A percentile compares a stretch with the other conserved stretches of the same genome.
phyloP scores from a whole-genome alignment of 2,113 vertebrate species.

The Dromiciops gliroides region DNA sequence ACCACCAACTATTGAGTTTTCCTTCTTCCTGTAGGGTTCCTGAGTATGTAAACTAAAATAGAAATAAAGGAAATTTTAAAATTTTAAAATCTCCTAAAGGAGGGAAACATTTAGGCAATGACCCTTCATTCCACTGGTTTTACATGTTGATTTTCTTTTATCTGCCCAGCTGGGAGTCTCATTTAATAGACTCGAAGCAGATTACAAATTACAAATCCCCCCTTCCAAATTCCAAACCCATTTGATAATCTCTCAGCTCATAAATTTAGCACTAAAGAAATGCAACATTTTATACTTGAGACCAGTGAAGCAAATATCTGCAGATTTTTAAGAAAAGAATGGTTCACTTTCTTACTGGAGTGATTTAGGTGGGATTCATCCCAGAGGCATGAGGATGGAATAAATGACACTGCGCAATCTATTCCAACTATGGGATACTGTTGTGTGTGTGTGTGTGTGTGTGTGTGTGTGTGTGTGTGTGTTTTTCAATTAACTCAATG shows the following conservation, averaged over 20 bases:
- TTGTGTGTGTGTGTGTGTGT: no score
- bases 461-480: no score
- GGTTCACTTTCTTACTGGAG: background rate
- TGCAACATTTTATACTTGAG: background rate
- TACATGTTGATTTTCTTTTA: conserved; percentile 22
- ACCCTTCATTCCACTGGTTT: background rate
- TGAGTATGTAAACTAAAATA: conserved; percentile 21
- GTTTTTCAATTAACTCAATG: background rate
- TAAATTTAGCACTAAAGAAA: conserved; percentile 16
- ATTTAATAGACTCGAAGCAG: background rate
- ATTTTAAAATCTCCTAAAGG: background rate
- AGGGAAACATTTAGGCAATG: background rate
- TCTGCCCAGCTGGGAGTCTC: background rate
- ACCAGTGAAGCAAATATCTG: background rate
- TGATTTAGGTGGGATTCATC: background rate
- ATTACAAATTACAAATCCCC: conserved; percentile 36
- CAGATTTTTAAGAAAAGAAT: background rate
- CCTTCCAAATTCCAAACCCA: conserved; percentile 24
- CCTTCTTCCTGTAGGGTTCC: conserved; percentile 5
- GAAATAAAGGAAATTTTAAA: background rate
- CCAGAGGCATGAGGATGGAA: background rate
- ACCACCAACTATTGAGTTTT: background rate
- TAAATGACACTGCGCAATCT: background rate
- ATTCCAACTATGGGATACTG: background rate
- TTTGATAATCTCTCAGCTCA: conserved; percentile 19